Evolutionary conservation across 2,888 invertebrate species (phyloP), one percentile per base, ranked within the genome.

Genomic region (Rhagonycha lutea): DNA sequence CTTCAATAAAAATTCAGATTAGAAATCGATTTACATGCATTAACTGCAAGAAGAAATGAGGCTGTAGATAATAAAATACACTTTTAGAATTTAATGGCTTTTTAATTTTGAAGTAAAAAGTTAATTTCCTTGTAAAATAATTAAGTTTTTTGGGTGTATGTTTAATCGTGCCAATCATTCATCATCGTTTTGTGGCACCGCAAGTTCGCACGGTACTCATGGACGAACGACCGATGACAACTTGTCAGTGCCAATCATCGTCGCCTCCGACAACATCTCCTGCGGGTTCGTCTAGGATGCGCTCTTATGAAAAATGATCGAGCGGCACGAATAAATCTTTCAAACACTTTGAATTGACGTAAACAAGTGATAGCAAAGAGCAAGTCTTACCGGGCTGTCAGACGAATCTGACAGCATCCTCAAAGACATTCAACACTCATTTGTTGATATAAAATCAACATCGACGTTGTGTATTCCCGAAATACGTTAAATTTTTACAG

Each of bases 211-310:
- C 86, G 82, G 81, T 71, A 76, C 74, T 75, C 73, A 81, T 86
- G 85, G 86, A 74, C 87, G 82, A 79, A 71, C 82, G 83, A 80
- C 82, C 83, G 83, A 83, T 82, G 83, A 82, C 84, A 84, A 82
- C 79, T 83, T 84, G 84, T 84, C 84, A 84, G 82, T 84, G 85
- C 84, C 85, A 85, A 85, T 85, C 85, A 82, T 79, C 79, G 81
- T 77, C 79, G 78, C 80, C 80, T 77, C 79, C 80, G 80, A 74
- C 80, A 75, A 78, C 73, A 73, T 78, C 74, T 74, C 75, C 77
- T 75, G 72, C 75, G 73, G 77, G 70, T 70, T 77, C 65, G 75
- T 72, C 78, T 79, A 72, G 79, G 78, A 75, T 77, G 73, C 76
- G 73, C 79, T 80, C 75, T 80, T 82, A 81, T 83, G 83, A 83